Base-by-base conservation (phyloP, 2,113 vertebrate genomes). In the Ageneiosus marmoratus region DNA sequence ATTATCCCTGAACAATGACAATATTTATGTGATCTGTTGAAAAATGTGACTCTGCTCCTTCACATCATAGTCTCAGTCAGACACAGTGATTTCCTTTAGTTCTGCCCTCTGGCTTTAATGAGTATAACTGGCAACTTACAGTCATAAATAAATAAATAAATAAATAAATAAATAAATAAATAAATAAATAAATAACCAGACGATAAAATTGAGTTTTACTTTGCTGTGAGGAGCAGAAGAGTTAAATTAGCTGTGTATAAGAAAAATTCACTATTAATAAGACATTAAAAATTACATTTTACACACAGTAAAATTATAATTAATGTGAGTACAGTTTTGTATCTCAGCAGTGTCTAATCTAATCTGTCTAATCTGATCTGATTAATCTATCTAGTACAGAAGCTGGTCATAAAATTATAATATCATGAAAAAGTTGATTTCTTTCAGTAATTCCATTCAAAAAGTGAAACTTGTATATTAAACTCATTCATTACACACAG, bases 121-220 rank as follows among this genome's bases (percentile, higher is more conserved):
- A 22, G 48, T 32, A 29, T 51, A 74, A 74, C 41, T 10, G 16
- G 15, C 8, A 22, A 18, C 20, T 75, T 53, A 75, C 73, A 37
- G 29, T 50, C 6, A 73, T 73, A 29, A 27, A 3, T 32, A 51
- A 72, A 73, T 73, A 73, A 29, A 41, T 67, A 41, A 41, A 69
- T 12, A 69, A 51, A 75, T 34, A 55, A 34, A 34, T 29, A 53
- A 72, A n/a, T n/a, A n/a, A 72, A 73, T 73, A 73, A 29, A 41
- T 67, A 41, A 41, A 69, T 12, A 69, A 51, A 75, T 34, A 55
- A 34, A 34, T 29, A 53, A 72, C 46, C 69, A n/a, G 37, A 44
- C 10, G 6, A 22, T 24, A 5, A 24, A 13, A 34, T 8, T 24
- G 4, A 20, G 10, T 24, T 69, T 69, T 24, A 70, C 41, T 5